phyloP scores from a whole-genome alignment of 2,888 invertebrate genomes.

The Aplocera efformata region DNA sequence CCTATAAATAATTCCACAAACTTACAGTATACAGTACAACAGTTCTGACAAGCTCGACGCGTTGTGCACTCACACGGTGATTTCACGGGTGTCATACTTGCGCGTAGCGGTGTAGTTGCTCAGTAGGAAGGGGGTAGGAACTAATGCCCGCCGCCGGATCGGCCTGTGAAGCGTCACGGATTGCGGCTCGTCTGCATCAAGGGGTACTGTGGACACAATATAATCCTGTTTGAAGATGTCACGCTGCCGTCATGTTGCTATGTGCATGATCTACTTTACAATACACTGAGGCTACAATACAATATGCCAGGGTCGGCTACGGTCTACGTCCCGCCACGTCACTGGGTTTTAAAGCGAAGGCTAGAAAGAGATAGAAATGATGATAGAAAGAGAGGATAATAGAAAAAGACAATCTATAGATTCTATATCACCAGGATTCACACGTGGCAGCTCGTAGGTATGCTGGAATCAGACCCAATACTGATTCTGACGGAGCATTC shows the following conservation, averaged over 20 bases:
- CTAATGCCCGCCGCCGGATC: slow-evolving; percentile 57
- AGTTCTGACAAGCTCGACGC: slow-evolving; percentile 6
- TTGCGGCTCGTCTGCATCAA: slow-evolving; percentile 5
- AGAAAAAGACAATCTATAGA: no score
- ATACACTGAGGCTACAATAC: no score
- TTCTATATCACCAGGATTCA: slow-evolving; percentile 52
- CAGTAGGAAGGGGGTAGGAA: slow-evolving; percentile 75
- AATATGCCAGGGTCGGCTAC: no score
- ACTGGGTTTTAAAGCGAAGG: no score
- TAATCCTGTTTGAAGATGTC: background rate
- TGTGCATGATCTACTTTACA: no score
- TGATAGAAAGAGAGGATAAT: no score
- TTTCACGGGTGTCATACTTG: slow-evolving; percentile 53
- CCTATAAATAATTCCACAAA: no score
- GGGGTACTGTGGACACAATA: slow-evolving; percentile 32
- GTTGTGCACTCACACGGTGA: slow-evolving; percentile 47
- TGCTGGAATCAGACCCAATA: slow-evolving; percentile 93
- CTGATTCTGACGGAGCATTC: slow-evolving; percentile 94
- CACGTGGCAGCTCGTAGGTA: slow-evolving; percentile 53
- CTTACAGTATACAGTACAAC: slow-evolving; percentile 3
- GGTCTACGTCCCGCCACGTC: no score
- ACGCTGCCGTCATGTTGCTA: no score
- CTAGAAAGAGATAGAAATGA: no score
- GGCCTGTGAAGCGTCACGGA: slow-evolving; percentile 50
- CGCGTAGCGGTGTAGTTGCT: slow-evolving; percentile 63